These are phyloP conservation scores for Oreochromis tanganicae DNA, from an alignment of 2,113 vertebrate genomes.

Conservation along the genomic window DNA sequence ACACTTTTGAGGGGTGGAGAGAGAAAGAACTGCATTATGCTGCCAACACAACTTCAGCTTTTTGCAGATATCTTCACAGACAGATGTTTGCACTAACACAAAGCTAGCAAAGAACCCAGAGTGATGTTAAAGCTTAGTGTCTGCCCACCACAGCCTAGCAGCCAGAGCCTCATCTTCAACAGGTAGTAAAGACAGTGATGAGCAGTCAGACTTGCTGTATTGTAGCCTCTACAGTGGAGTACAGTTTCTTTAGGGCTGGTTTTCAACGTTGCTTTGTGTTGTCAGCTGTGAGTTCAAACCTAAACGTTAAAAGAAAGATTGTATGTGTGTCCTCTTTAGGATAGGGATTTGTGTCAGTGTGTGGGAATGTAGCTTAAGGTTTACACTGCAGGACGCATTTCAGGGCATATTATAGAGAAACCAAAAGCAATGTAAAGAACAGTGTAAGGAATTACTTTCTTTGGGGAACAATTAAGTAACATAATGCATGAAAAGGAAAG, in stretches of 20 bases:
- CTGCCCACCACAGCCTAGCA: neutral
- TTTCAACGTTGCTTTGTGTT: neutral
- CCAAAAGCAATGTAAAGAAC: neutral
- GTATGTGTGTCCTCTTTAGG: neutral
- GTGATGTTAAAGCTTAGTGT: neutral
- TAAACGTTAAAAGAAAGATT: neutral
- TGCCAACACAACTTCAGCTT: neutral
- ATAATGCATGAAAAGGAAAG: neutral
- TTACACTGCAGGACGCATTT: neutral
- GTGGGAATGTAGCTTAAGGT: neutral
- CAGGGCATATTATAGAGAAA: neutral
- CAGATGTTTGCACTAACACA: neutral
- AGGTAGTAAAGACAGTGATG: neutral
- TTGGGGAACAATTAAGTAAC: neutral
- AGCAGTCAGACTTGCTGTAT: neutral
- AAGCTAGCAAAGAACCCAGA: neutral
- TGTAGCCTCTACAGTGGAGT: neutral
- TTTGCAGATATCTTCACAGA: neutral
- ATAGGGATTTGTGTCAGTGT: neutral
- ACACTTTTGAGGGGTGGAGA: neutral
- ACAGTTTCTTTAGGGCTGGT: neutral
- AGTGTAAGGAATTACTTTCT: neutral
- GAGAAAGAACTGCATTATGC: rapidly evolving
- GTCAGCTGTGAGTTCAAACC: neutral
- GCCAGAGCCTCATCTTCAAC: neutral